Evolutionary conservation across 30 jellyfish, hydroid and myxozoan species (phyloP), one percentile per base, ranked within the genome.

Genomic region (Hydractinia symbiolongicarpus): DNA sequence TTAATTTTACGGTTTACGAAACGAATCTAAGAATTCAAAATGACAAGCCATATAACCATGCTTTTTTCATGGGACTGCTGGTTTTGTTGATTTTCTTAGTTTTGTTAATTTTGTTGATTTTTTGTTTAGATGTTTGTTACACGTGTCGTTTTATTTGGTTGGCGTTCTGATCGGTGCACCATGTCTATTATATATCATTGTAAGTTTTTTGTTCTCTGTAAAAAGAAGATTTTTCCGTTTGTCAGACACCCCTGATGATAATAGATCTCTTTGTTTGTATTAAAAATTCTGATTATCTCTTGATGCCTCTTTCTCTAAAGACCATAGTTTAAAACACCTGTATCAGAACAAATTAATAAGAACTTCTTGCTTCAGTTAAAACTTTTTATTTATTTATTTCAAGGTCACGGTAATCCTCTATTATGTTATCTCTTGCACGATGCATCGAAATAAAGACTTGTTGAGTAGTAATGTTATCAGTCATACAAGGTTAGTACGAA

Each of bases 391-490:
- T 14, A 44, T 20, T 54, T 83, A 4, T 19, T 73, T 73, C 54
- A 19, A 89, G 96, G 81, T 84, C 9, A 89, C 94, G n/a, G 70
- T 84, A 44, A 68, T 83, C 10, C 70, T 84, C 21, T 89, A 89
- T 51, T 88, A 73, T 5, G 62, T 82, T 16, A 78, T 89, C 4
- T 55, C 83, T 49, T 5, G 68, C 4, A 83, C 96, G 4, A 52
- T 84, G 81, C 67, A 68, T 50, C 76, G 62, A 79, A 89, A 80
- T 74, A 64, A 72, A 9, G 93, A 89, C 53, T 83, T 89, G 55
- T 84, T 83, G 50, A 84, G 80, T 53, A 79, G 88, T 5, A 67
- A 83, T 54, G 86, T 83, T 15, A 91, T 76, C 55, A 79, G 81
- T 55, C 89, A 89, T 53, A 83, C 94, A 13, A 89, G 73, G 96